Evolutionary conservation across 2,888 invertebrate genomes (phyloP), one percentile per base, ranked within the genome.

Genomic region (Papilio elwesi): DNA sequence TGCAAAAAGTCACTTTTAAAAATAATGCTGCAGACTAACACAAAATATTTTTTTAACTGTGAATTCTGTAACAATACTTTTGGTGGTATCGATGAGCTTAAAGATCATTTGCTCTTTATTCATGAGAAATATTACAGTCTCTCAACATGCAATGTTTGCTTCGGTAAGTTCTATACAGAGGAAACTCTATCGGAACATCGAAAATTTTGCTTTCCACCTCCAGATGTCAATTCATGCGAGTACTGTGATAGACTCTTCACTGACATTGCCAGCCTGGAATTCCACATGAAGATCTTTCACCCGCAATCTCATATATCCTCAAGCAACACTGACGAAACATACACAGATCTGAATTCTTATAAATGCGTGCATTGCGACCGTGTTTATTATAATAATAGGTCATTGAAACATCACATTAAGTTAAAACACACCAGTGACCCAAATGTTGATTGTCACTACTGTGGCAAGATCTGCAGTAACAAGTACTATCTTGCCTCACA

Each of bases 241-340:
- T 81, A 87, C 7, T 92, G 92, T 49, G 91, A 91, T 6, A 91
- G 89, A 67, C 74, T 92, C 0, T 92, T 92, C 72, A 92, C 90
- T 0, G 91, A 89, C 52, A 78, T 87, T 0, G 85, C 86, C 0
- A 92, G 92, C 52, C 77, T 92, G 6, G 86, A 90, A 26, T 91
- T 92, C 57, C 92, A 92, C 53, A 83, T 80, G 0, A 78, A 85
- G 52, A 90, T 91, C 0, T 92, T 92, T 52, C 92, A 92, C 69
- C 90, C 91, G 0, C 89, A 89, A 84, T 82, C 88, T 0, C 88
- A 90, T 2, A 26, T 43, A 76, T 87, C 89, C 0, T 88, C 88
- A 0, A 86, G 86, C 0, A 85, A 84, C 64, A 66, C 79, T 0
- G 88, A 87, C 0, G 85, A 87, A 0, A 70, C 78, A 1, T 59